Base-by-base conservation (phyloP, 2,888 invertebrate species). In the Trachelus troglodyta region DNA sequence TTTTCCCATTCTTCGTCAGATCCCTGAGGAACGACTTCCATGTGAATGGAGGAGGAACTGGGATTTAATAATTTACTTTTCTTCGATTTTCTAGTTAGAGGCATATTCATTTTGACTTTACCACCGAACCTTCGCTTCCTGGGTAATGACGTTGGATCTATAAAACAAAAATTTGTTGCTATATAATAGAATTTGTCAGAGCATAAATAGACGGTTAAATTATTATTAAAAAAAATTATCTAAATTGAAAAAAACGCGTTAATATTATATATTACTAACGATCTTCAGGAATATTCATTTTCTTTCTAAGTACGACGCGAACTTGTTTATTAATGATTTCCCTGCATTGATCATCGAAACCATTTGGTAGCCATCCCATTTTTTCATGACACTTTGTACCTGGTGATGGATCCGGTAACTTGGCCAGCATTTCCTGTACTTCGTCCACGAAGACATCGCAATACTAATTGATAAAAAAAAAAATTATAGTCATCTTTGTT, bases 381-480 rank as follows among this genome's bases (percentile, higher is more conserved):
- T 94, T 94, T 85, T 94, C 94, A 87, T 97, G 95, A 87, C 95
- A 97, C 69, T 93, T 92, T 79, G 93, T 93, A 12, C 93, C 93
- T 0, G 94, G 92, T 1, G 93, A 93, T 6, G 94, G 93, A 76
- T 91, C 90, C 0, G 95, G 95, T 23, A 96, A 93, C 84, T 95
- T 94, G 0, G 94, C 92, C 30, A 97, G 85, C 93, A 97, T 94
- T 84, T 94, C 94, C 90, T 97, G 95, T 68, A 98, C 95, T 92
- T 97, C 97, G 0, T 95, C 94, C 34, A 97, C 92, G 31, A 95
- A 92, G 71, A 98, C 93, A 91, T 98, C 97, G 87, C 96, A 96
- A 87, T 95, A 96, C 95, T 96, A 31, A 71, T 31, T 34, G 33
- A 33, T 33, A 11, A 12, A 69, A 12, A 69, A 12, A 35, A 1